Conservation (phyloP, 1,140 invertebrate genomes). For the Eulimnadia texana region DNA sequence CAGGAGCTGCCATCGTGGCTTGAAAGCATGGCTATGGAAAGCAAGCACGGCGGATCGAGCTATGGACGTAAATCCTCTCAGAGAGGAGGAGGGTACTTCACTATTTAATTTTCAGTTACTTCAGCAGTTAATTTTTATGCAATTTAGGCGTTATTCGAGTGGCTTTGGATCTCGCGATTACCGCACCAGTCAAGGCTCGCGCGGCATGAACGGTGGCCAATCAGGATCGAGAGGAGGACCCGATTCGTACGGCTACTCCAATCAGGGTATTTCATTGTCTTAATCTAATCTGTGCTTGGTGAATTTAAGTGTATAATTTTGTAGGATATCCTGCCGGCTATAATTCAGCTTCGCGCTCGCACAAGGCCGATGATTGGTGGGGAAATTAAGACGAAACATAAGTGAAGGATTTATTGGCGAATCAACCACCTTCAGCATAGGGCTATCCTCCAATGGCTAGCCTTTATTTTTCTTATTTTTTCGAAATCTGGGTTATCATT, state of each 20-base stretch:
- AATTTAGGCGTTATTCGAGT: conserved; percentile 33
- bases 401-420: not conserved
- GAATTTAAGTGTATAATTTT: too few species aligned
- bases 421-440: not conserved
- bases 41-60: conserved; percentile 37
- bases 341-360: not conserved
- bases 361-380: conserved; percentile 12
- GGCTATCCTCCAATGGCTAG: not conserved
- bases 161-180: conserved; percentile 81
- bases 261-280: conserved; percentile 10
- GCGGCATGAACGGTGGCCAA: conserved; percentile 30
- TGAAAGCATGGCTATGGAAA: conserved; percentile 46
- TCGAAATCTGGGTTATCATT: not conserved
- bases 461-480: not conserved
- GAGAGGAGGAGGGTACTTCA: not conserved
- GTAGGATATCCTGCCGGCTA: conserved; percentile 9
- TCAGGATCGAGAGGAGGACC: conserved; percentile 29
- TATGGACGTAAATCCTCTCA: conserved; percentile 34
- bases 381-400: conserved; percentile 8
- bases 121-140: too few species aligned
- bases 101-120: not conserved
- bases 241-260: conserved; percentile 29
- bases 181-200: conserved; percentile 46
- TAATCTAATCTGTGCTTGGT: too few species aligned
- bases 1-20: conserved; percentile 84